Percentiles rank a stretch among this genome's conserved stretches.
phyloP scores from a whole-genome alignment of 1,140 invertebrate genomes.

The Ceratina australensis region DNA sequence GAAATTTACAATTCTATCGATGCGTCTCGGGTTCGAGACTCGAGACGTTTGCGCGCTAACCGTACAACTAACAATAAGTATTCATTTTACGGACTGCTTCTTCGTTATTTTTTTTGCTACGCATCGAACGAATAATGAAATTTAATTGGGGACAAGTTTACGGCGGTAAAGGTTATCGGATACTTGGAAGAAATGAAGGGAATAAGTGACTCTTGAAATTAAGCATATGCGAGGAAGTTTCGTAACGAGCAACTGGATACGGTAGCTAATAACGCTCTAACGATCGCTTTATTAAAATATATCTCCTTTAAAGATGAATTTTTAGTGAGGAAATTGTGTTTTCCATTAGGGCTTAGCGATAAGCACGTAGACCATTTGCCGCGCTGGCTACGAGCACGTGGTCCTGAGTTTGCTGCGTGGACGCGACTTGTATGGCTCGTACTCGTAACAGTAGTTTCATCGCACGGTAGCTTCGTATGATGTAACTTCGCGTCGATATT shows the following conservation, averaged over 20 bases:
- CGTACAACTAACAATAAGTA: background rate
- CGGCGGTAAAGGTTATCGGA: background rate
- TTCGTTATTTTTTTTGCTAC: too few species aligned
- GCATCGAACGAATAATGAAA: too few species aligned
- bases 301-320: background rate
- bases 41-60: background rate
- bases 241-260: background rate
- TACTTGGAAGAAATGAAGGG: background rate
- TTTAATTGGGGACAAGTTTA: background rate
- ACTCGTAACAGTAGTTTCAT: conserved; percentile 15
- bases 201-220: background rate
- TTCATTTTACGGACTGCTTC: too few species aligned
- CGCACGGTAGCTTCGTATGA: conserved; percentile 48
- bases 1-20: conserved; percentile 13
- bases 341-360: too few species aligned
- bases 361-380: too few species aligned
- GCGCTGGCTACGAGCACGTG: conserved; percentile 43
- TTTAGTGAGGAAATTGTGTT: background rate
- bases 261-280: background rate
- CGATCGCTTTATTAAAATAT: background rate
- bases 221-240: background rate
- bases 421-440: conserved; percentile 58
- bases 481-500: conserved; percentile 60
- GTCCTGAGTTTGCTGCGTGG: conserved; percentile 26
- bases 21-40: background rate